Conservation (phyloP, 2,888 invertebrate species). For the Amorpha juglandis region DNA sequence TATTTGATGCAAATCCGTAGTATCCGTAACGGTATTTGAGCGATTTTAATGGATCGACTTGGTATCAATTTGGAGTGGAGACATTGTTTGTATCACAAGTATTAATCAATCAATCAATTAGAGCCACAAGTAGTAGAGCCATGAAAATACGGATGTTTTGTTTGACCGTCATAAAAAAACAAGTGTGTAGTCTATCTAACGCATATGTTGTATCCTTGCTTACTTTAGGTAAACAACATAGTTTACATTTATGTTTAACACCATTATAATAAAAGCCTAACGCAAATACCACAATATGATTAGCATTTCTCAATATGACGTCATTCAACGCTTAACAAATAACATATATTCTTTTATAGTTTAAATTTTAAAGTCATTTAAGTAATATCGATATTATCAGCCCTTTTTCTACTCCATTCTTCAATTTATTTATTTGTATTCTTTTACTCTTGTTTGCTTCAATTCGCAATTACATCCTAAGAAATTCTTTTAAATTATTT, state of each 20-base stretch:
- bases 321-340: background rate
- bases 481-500: too few relatives aligned
- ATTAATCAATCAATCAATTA: too few relatives aligned
- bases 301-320: background rate
- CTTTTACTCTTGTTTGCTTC: too few relatives aligned
- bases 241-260: background rate
- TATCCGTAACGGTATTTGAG: constrained; percentile 48
- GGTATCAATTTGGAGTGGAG: constrained; percentile 34
- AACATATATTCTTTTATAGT: background rate
- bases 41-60: constrained; percentile 55
- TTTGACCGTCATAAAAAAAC: too few relatives aligned
- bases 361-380: too few relatives aligned
- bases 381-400: too few relatives aligned
- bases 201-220: background rate
- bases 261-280: background rate
- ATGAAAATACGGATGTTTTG: too few relatives aligned
- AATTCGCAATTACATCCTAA: too few relatives aligned
- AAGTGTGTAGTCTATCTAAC: too few relatives aligned
- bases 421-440: too few relatives aligned
- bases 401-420: too few relatives aligned
- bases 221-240: background rate
- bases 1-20: constrained; percentile 50
- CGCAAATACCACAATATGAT: background rate
- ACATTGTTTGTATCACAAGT: constrained; percentile 36
- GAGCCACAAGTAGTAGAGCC: too few relatives aligned